Evolutionary conservation across 2,797 vertebrate species (phyloP).

Genomic region (Vireo griseus): DNA sequence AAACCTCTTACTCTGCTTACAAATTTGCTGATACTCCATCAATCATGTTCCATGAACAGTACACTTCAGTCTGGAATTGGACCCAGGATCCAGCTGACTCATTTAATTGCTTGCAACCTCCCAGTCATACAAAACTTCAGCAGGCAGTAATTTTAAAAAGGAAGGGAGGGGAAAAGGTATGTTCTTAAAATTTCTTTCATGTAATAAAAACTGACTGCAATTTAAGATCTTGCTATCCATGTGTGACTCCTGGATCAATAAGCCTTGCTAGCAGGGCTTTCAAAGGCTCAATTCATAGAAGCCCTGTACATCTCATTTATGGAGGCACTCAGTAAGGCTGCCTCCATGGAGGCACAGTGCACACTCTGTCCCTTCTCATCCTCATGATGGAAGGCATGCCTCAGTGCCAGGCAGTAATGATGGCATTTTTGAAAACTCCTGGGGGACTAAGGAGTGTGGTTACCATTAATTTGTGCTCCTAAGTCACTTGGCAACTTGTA

Average conservation of each 20-base stretch:
- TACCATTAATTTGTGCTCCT: conserved; percentile 24
- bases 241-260: conserved; percentile 63
- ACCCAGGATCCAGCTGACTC: conserved; percentile 3
- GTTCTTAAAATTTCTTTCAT: conserved; percentile 40
- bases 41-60: background rate
- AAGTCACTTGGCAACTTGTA: background rate
- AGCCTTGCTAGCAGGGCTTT: conserved; percentile 9
- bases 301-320: background rate
- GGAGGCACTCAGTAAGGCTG: background rate
- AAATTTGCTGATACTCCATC: background rate
- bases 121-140: conserved; percentile 10
- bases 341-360: background rate
- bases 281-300: conserved; percentile 42
- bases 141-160: conserved; percentile 26
- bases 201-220: conserved; percentile 63
- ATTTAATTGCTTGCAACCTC: conserved; percentile 12
- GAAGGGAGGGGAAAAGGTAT: background rate
- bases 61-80: background rate
- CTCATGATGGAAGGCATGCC: background rate
- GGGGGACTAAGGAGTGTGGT: background rate
- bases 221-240: conserved; percentile 30
- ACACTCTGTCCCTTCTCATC: background rate
- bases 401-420: background rate
- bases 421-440: background rate
- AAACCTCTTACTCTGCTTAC: background rate